Evolutionary conservation across 2,888 invertebrate genomes (phyloP).

Genomic region (Caradrina kadenii): DNA sequence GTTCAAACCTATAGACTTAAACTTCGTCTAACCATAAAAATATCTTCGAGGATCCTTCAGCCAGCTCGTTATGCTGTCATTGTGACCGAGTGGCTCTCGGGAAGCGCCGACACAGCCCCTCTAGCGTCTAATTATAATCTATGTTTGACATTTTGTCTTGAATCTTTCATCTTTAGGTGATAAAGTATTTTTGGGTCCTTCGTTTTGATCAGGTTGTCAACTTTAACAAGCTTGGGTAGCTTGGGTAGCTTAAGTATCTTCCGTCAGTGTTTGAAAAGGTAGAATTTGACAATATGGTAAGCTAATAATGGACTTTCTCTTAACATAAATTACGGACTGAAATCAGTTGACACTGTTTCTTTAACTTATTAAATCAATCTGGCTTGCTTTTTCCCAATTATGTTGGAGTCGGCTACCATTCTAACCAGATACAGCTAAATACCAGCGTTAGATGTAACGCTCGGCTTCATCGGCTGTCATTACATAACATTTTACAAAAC

Average conservation of each 20-base stretch:
- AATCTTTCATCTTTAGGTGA: conserved; percentile 48
- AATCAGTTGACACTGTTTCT: too few relatives aligned
- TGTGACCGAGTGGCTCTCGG: conserved; percentile 58
- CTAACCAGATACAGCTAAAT: too few relatives aligned
- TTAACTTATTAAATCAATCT: too few relatives aligned
- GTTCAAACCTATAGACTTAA: conserved; percentile 55
- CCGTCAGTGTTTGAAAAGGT: neutral
- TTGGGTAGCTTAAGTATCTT: neutral
- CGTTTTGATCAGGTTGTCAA: neutral
- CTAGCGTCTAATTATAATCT: conserved; percentile 65
- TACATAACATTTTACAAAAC: too few relatives aligned
- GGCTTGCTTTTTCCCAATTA: too few relatives aligned
- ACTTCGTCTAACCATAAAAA: conserved; percentile 59
- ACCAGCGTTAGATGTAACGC: too few relatives aligned
- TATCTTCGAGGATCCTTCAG: conserved; percentile 56
- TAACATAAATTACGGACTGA: too few relatives aligned
- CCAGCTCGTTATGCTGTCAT: conserved; percentile 68
- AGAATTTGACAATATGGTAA: too few relatives aligned
- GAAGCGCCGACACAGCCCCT: conserved; percentile 62
- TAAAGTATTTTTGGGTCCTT: conserved; percentile 28
- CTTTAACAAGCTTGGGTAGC: neutral
- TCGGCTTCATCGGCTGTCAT: too few relatives aligned
- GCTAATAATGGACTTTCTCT: too few relatives aligned
- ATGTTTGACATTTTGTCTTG: conserved; percentile 62
- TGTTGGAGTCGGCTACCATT: too few relatives aligned